phyloP scores from a whole-genome alignment of 2,797 vertebrate genomes.

The Hipposideros larvatus region DNA sequence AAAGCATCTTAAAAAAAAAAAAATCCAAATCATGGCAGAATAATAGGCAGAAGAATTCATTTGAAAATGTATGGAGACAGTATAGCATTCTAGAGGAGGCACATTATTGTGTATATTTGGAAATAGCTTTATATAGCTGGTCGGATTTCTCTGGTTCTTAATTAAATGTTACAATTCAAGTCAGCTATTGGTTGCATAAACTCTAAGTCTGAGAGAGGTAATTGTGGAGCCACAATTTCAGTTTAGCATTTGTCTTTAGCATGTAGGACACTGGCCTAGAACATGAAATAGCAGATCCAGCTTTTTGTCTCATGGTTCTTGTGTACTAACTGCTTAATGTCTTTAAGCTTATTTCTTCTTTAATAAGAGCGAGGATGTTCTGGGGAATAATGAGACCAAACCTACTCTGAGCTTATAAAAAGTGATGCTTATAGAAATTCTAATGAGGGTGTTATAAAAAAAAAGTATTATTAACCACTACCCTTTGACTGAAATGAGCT shows the following conservation, averaged over 20 bases:
- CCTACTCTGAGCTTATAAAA: neutral
- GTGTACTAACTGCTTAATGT: slow-evolving; percentile 19
- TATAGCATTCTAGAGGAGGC: neutral
- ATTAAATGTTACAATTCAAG: slow-evolving; percentile 70
- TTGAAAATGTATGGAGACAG: slow-evolving; percentile 53
- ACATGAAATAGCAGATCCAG: neutral
- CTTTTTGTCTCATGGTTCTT: neutral
- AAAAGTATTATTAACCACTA: neutral
- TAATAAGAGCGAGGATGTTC: neutral
- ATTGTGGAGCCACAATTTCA: slow-evolving; percentile 14
- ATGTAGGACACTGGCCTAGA: neutral
- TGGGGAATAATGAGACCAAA: slow-evolving; percentile 38
- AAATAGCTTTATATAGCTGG: slow-evolving; percentile 64
- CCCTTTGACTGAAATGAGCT: neutral
- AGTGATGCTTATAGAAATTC: neutral
- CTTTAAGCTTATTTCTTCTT: slow-evolving; percentile 14
- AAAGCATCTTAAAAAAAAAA: neutral
- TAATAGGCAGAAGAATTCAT: slow-evolving; percentile 42
- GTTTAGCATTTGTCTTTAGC: neutral
- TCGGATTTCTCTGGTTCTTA: slow-evolving; percentile 70
- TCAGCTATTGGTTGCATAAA: slow-evolving; percentile 51
- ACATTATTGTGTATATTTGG: slow-evolving; percentile 40
- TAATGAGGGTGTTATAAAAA: neutral
- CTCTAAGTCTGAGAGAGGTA: neutral
- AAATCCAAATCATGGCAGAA: neutral